Evolutionary conservation across 2,113 vertebrate species (phyloP).

Genomic region (Scomber japonicus): DNA sequence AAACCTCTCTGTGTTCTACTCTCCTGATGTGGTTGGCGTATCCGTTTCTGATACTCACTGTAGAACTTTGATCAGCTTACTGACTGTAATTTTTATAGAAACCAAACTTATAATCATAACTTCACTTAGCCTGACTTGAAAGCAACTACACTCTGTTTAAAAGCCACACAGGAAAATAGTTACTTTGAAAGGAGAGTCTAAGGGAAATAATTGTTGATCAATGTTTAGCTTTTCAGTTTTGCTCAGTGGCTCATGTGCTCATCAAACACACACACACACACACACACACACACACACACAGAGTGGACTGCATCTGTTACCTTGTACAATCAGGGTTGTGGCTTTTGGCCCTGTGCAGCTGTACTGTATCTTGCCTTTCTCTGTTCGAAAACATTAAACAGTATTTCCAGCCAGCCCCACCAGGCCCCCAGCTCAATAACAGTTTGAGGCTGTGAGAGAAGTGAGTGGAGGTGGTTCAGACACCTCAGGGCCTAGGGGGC

Average conservation of each 20-base stretch:
- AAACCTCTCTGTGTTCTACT: slow-evolving; percentile 52
- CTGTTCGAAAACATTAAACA: slow-evolving; percentile 80
- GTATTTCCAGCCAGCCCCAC: slow-evolving; percentile 82
- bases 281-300: slow-evolving; percentile 26
- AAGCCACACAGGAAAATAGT: slow-evolving; percentile 18
- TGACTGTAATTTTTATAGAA: slow-evolving; percentile 69
- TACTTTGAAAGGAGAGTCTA: slow-evolving; percentile 38
- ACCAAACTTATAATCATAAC: slow-evolving; percentile 63
- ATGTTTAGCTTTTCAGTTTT: slow-evolving; percentile 55
- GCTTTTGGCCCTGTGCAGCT: slow-evolving; percentile 74
- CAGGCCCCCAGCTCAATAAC: slow-evolving; percentile 83
- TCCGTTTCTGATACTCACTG: slow-evolving; percentile 65
- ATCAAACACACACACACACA: slow-evolving; percentile 28
- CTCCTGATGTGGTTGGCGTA: slow-evolving; percentile 68
- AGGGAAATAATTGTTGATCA: slow-evolving; percentile 58
- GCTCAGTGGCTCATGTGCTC: slow-evolving; percentile 20
- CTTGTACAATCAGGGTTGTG: slow-evolving; percentile 64
- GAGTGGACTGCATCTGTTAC: slow-evolving; percentile 46
- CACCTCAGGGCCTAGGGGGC: slow-evolving; percentile 80
- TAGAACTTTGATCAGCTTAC: slow-evolving; percentile 73
- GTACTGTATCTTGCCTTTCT: slow-evolving; percentile 68
- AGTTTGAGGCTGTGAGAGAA: slow-evolving; percentile 81
- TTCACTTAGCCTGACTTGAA: slow-evolving; percentile 56
- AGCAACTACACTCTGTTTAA: slow-evolving; percentile 41
- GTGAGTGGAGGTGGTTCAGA: slow-evolving; percentile 81